phyloP scores from a whole-genome alignment of 1,140 invertebrate species.

The Mercenaria mercenaria region DNA sequence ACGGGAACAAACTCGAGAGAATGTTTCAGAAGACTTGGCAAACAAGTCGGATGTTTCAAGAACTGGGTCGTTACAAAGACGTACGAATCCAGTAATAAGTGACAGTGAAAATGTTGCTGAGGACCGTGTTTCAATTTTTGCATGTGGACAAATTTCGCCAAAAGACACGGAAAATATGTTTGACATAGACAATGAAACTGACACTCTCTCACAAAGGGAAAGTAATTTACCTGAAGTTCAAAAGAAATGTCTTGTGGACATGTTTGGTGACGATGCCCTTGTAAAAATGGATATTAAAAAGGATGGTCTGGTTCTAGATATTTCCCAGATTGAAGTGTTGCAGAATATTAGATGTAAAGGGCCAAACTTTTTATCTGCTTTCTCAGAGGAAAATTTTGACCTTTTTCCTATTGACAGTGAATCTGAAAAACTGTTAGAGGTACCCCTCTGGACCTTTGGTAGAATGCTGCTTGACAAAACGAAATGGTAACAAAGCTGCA shows the following conservation, averaged over 20 bases:
- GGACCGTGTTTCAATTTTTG: background rate
- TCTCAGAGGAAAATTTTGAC: background rate
- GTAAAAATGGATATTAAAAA: background rate
- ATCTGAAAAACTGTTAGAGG: background rate
- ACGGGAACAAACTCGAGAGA: background rate
- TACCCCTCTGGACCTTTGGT: background rate
- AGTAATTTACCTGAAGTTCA: background rate
- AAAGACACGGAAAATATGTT: background rate
- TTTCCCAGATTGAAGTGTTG: background rate
- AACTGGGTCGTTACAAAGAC: background rate
- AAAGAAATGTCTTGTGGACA: constrained; percentile 11
- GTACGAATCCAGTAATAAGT: background rate
- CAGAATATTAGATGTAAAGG: background rate
- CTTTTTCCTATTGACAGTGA: background rate
- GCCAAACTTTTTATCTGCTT: background rate
- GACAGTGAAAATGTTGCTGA: background rate
- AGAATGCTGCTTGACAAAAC: background rate
- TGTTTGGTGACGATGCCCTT: background rate
- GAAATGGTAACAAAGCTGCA: background rate
- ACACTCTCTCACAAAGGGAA: background rate
- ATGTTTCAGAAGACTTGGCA: background rate
- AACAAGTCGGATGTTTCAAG: no score
- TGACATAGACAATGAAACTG: background rate
- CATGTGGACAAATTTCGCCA: background rate
- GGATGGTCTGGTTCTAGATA: background rate